A percentile compares a stretch with the other conserved stretches of the same genome.
These are phyloP conservation scores for Aspidapion aeneum DNA, from an alignment of 2,888 invertebrate genomes.

Conservation along the genomic window DNA sequence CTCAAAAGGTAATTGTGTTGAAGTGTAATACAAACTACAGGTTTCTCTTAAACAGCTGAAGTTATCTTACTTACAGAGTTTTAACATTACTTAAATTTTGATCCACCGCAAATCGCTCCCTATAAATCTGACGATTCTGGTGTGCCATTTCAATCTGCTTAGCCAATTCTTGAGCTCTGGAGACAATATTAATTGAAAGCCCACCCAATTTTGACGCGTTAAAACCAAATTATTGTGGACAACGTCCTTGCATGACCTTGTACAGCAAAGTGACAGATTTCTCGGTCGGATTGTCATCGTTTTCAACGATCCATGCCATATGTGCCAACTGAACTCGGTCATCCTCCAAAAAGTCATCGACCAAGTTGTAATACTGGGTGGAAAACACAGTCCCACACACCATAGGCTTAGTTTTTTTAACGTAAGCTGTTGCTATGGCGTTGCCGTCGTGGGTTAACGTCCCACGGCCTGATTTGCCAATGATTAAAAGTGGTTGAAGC, in stretches of 20 bases:
- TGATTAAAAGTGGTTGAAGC: constrained; percentile 90
- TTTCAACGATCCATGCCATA: constrained; percentile 98
- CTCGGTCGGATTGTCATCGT: constrained; percentile 77
- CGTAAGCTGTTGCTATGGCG: constrained; percentile 91
- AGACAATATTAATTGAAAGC: constrained; percentile 66
- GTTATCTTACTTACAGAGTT: no score
- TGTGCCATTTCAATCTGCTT: constrained; percentile 36
- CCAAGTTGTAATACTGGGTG: constrained; percentile 92
- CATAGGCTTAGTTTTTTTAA: constrained; percentile 69
- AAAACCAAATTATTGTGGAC: constrained; percentile 98
- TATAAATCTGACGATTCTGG: constrained; percentile 28
- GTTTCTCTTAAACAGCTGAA: no score
- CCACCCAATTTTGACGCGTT: constrained; percentile 95
- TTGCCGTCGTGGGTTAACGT: constrained; percentile 96
- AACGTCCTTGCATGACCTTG: constrained; percentile 84
- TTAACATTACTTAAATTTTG: no score
- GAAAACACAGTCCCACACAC: constrained; percentile 85
- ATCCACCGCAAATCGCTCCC: constrained; percentile 30
- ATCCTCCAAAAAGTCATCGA: constrained; percentile 73
- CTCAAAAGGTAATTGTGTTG: no score
- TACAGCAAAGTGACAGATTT: constrained; percentile 96
- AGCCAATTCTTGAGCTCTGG: constrained; percentile 51
- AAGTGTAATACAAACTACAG: no score
- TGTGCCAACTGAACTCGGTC: constrained; percentile 73
- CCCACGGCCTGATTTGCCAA: constrained; percentile 90